These are phyloP conservation scores for Cettia cetti DNA, from an alignment of 2,113 vertebrate species.

Conservation along the genomic window DNA sequence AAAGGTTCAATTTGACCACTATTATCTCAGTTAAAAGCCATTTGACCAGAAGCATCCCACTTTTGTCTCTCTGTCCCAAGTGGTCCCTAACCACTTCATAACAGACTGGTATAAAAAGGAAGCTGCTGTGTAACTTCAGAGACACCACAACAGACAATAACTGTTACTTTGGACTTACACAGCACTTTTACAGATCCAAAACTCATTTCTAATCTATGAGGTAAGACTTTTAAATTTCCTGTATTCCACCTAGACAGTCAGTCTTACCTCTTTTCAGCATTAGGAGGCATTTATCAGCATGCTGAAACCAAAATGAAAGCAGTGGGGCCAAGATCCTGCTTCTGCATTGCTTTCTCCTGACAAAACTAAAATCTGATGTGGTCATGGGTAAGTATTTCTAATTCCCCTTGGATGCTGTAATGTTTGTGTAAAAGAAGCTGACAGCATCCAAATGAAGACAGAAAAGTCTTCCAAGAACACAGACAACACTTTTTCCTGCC, in stretches of 20 bases:
- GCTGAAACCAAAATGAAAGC: slow-evolving; percentile 14
- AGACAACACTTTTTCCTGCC: slow-evolving; percentile 20
- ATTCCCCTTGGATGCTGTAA: slow-evolving; percentile 59
- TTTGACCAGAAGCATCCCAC: background rate
- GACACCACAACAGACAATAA: background rate
- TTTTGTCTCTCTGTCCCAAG: background rate
- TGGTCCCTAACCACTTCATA: background rate
- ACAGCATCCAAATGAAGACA: slow-evolving; percentile 36
- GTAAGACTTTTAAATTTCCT: slow-evolving; percentile 10
- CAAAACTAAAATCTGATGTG: slow-evolving; percentile 38
- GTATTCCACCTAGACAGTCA: background rate
- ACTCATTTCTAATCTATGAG: background rate
- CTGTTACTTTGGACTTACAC: background rate
- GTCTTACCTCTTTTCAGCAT: slow-evolving; percentile 12
- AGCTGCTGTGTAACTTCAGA: background rate
- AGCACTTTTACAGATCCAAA: background rate
- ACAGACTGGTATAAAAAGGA: background rate
- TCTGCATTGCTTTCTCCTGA: slow-evolving; percentile 31
- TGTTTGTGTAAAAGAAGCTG: slow-evolving; percentile 53
- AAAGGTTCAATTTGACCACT: background rate
- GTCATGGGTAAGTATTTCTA: slow-evolving; percentile 50
- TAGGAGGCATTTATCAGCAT: background rate
- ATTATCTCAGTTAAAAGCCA: background rate
- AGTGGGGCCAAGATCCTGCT: background rate
- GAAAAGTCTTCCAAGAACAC: slow-evolving; percentile 52